Base-by-base conservation (phyloP, 2,888 invertebrate genomes). In the Agrotis puta region DNA sequence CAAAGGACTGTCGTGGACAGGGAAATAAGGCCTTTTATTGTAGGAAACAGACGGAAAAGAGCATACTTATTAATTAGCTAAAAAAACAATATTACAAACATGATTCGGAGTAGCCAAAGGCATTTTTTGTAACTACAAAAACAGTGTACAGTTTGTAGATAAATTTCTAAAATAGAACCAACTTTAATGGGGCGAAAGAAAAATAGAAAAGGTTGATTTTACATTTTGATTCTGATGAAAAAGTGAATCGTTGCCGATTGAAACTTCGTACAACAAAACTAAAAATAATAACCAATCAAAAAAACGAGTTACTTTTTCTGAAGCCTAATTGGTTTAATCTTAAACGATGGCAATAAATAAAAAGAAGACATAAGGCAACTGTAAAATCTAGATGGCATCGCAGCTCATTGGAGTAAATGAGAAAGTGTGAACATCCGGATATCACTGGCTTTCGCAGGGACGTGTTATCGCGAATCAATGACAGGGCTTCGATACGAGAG, bases 361-460 rank as follows among this genome's bases (percentile, higher is more conserved):
- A 45, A 63, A 11, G 2, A 53, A 59, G 7, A 53, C 57, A 51
- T 24, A 63, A 45, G 27, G 18, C 24, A 68, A 64, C 63, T 53
- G 57, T 58, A 73, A 67, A 77, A 80, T 63, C 64, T 66, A 65
- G 64, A 67, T 64, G 50, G 45, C 43, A 51, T 67, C 54, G 27
- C n/a, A 56, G n/a, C 48, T 53, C 53, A 64, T 53, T 27, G 58
- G 14, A 77, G 62, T 64, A 57, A 39, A 63, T 62, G 58, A 66
- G 65, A 70, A 71, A 79, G 58, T 70, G 64, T 59, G 56, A 69
- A 71, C 70, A 71, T 74, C 71, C 64, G 71, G 58, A 64, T 69
- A 69, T 62, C 51, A 50, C 50, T 7, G 18, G 62, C 64, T 74
- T 81, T 67, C 65, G 39, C 39, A 39, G 39, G 39, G 33, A 57